A percentile compares a stretch with the other conserved stretches of the same genome.
phyloP scores from a whole-genome alignment of 2,113 vertebrate species.

The Crotalus tigris region DNA sequence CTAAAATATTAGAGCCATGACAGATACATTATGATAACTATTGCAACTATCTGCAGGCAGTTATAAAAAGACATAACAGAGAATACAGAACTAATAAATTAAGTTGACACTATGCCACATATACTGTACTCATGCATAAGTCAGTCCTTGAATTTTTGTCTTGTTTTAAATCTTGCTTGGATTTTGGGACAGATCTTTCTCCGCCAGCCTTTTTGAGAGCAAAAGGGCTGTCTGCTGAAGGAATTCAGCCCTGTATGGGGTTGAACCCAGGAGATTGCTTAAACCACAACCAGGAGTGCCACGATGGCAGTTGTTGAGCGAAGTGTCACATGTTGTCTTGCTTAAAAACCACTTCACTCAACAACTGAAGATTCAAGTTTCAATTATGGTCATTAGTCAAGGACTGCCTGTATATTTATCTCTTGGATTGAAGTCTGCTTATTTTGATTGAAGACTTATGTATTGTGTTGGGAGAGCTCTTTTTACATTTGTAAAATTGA shows the following conservation, averaged over 20 bases:
- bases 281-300: too few species aligned
- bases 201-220: too few species aligned
- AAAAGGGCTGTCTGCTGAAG: too few species aligned
- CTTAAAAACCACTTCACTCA: too few species aligned
- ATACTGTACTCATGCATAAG: neutral
- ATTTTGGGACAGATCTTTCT: neutral
- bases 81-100: neutral
- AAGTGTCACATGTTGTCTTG: too few species aligned
- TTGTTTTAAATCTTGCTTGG: neutral
- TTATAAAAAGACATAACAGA: constrained; percentile 38
- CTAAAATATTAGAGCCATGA: neutral
- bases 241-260: too few species aligned
- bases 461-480: neutral
- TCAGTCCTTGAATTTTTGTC: neutral
- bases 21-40: constrained; percentile 28
- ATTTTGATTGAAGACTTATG: neutral
- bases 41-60: constrained; percentile 39
- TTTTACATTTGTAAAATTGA: neutral
- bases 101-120: neutral
- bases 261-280: too few species aligned
- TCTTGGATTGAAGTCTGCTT: neutral
- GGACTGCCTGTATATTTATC: neutral
- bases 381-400: too few species aligned
- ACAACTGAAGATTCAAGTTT: too few species aligned
- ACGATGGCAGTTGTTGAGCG: too few species aligned